phyloP scores from a whole-genome alignment of 2,888 invertebrate species.

The Diarsia rubi region DNA sequence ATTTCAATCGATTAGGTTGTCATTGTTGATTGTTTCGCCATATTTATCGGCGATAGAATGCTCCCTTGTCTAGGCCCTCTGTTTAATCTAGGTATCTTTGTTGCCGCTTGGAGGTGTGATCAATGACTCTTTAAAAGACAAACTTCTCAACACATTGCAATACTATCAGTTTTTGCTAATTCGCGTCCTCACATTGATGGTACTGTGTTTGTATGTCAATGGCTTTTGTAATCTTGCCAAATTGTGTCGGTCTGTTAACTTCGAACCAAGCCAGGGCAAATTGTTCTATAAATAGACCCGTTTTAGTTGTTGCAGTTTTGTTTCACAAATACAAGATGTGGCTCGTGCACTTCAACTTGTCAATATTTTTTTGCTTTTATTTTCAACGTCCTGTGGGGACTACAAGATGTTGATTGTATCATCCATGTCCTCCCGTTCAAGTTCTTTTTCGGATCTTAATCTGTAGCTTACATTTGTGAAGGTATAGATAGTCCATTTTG shows the following conservation, averaged over 20 bases:
- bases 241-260: constrained; percentile 19
- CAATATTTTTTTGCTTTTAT: constrained; percentile 38
- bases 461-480: background rate
- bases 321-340: constrained; percentile 29
- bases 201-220: constrained; percentile 2
- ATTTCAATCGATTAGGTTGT: background rate
- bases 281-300: constrained; percentile 31
- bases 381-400: constrained; percentile 26
- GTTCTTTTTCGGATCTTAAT: constrained; percentile 13
- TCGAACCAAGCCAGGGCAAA: constrained; percentile 2
- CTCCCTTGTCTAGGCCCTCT: background rate
- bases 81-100: background rate
- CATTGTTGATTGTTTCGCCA: background rate
- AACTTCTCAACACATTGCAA: background rate
- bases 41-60: background rate
- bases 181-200: background rate
- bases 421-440: constrained; percentile 3
- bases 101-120: background rate
- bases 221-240: constrained; percentile 3
- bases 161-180: background rate
- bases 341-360: constrained; percentile 37
- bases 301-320: constrained; percentile 34
- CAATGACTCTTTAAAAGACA: background rate
- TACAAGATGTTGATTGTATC: constrained; percentile 40
- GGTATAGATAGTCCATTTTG: background rate